A percentile compares a stretch with the other conserved stretches of the same genome.
Conservation (phyloP, 2,888 invertebrate genomes). For the Polyommatus icarus region DNA sequence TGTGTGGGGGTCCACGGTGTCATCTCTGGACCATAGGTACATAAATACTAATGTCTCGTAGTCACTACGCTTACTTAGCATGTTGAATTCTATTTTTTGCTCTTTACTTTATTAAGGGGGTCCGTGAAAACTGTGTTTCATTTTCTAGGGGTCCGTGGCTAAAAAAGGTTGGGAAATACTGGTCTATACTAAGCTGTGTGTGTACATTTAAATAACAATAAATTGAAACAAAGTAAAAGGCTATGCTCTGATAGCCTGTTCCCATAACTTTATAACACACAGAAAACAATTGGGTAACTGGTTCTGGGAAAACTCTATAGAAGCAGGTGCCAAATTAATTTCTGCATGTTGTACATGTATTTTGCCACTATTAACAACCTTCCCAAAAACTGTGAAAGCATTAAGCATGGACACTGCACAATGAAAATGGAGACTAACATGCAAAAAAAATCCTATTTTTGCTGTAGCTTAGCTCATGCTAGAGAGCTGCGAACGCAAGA, state of each 20-base stretch:
- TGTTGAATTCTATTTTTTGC: too few species aligned
- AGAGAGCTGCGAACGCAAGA: constrained; percentile 83
- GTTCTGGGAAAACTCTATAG: neutral
- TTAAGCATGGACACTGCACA: neutral
- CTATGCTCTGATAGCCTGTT: neutral
- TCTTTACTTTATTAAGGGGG: too few species aligned
- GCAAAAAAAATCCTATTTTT: constrained; percentile 19
- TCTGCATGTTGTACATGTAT: neutral
- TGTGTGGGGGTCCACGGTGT: too few species aligned
- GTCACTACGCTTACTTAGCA: too few species aligned
- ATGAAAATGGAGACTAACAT: neutral
- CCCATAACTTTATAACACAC: neutral
- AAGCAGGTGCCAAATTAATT: neutral
- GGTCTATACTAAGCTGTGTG: too few species aligned
- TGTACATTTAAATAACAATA: too few species aligned
- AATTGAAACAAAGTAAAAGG: neutral
- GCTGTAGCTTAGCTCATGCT: constrained; percentile 48
- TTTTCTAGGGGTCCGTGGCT: too few species aligned
- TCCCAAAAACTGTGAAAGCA: constrained; percentile 2
- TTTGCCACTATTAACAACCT: neutral
- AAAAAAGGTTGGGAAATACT: too few species aligned
- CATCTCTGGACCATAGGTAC: too few species aligned
- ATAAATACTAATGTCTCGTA: too few species aligned
- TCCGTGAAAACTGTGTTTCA: too few species aligned
- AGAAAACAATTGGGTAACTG: neutral